Evolutionary conservation across 2,888 invertebrate species (phyloP).

Genomic region (Coremacera marginata): DNA sequence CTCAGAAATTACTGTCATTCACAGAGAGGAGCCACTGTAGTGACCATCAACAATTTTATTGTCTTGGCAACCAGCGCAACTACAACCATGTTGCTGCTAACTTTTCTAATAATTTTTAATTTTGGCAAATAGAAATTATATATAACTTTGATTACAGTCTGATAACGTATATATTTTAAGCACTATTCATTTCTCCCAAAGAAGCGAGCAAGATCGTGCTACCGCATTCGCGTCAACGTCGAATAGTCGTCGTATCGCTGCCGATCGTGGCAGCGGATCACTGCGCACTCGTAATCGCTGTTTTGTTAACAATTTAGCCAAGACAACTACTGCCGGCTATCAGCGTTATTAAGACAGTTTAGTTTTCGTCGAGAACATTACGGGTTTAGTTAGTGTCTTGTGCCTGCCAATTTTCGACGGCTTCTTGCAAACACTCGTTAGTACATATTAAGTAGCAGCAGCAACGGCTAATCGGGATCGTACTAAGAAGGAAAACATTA

Average conservation of each 20-base stretch:
- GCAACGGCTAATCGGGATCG: not conserved
- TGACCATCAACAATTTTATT: too few species aligned
- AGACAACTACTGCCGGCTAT: constrained; percentile 59
- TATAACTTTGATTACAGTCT: too few species aligned
- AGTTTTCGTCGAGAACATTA: constrained; percentile 66
- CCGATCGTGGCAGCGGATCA: constrained; percentile 14
- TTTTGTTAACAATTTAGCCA: constrained; percentile 62
- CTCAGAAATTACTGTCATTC: too few species aligned
- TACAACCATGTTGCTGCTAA: too few species aligned
- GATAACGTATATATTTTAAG: too few species aligned
- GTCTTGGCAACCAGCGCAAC: too few species aligned
- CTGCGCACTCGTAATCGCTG: constrained; percentile 51
- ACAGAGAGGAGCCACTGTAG: too few species aligned
- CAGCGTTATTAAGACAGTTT: constrained; percentile 65
- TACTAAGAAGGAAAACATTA: not conserved
- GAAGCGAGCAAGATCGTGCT: not conserved
- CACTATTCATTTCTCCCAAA: not conserved
- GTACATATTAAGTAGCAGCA: too few species aligned
- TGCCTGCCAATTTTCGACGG: constrained; percentile 56
- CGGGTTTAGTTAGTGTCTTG: constrained; percentile 65
- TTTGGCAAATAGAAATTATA: too few species aligned
- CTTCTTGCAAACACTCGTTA: not conserved
- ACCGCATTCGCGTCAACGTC: not conserved
- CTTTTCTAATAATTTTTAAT: too few species aligned
- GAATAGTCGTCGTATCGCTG: not conserved